A percentile compares a stretch with the other conserved stretches of the same genome.
These are phyloP conservation scores for Atta colombica DNA, from an alignment of 1,140 invertebrate species.

Conservation along the genomic window DNA sequence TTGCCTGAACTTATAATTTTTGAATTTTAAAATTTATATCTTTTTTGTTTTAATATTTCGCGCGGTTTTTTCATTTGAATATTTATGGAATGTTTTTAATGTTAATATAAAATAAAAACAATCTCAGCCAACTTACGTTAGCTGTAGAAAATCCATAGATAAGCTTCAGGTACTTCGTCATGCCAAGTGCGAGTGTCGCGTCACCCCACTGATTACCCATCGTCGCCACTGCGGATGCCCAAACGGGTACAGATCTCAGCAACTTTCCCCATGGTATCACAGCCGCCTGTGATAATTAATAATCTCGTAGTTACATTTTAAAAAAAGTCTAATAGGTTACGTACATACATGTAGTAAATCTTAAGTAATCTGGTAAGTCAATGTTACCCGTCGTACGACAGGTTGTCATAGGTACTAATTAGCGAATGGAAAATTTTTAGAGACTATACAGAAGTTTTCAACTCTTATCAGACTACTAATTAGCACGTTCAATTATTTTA, in stretches of 20 bases:
- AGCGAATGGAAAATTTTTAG: neutral
- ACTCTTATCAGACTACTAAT: slow-evolving; percentile 12
- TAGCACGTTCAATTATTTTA: neutral
- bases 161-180: slow-evolving; percentile 88
- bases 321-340: neutral
- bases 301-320: slow-evolving; percentile 74
- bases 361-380: slow-evolving; percentile 1
- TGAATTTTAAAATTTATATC: too few species aligned
- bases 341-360: neutral
- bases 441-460: neutral
- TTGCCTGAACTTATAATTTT: too few species aligned
- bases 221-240: slow-evolving; percentile 88
- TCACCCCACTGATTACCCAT: slow-evolving; percentile 89
- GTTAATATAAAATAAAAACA: neutral
- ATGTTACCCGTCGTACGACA: neutral
- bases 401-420: neutral
- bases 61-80: neutral
- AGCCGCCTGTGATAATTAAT: slow-evolving; percentile 78
- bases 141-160: slow-evolving; percentile 88
- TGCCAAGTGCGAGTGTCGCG: slow-evolving; percentile 87
- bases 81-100: neutral
- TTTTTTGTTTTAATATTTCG: neutral
- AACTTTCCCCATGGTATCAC: slow-evolving; percentile 88
- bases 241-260: slow-evolving; percentile 87
- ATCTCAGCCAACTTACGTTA: slow-evolving; percentile 83